Percentiles rank a stretch among this genome's conserved stretches.
These are phyloP conservation scores for Cheilosia variabilis DNA, from an alignment of 2,888 invertebrate species.

Conservation along the genomic window DNA sequence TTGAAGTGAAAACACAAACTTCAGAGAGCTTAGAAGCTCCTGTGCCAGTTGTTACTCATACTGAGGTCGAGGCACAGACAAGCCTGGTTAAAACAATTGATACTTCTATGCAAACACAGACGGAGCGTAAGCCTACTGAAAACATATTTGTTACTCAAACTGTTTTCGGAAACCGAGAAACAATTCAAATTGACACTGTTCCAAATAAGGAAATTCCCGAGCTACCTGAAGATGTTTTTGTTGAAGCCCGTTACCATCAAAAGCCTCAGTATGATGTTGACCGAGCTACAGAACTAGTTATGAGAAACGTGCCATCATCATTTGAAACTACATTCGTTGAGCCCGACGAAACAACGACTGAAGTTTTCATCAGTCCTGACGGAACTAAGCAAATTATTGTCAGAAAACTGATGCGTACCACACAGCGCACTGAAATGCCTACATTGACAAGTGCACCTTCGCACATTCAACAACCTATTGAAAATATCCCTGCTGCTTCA, in stretches of 20 bases:
- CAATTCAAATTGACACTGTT: constrained; percentile 89
- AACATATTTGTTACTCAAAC: constrained; percentile 88
- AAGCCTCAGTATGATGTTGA: constrained; percentile 84
- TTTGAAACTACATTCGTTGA: constrained; percentile 93
- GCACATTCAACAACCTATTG: constrained; percentile 83
- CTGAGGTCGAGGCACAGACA: constrained; percentile 87
- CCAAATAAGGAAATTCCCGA: constrained; percentile 85
- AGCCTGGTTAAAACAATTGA: constrained; percentile 83
- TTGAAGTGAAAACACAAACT: constrained; percentile 88
- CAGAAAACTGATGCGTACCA: constrained; percentile 88
- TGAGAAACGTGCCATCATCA: constrained; percentile 89
- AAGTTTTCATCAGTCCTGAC: constrained; percentile 91
- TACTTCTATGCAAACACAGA: constrained; percentile 81
- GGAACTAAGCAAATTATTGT: constrained; percentile 92
- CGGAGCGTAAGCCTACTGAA: constrained; percentile 85
- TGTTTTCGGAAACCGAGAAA: constrained; percentile 87
- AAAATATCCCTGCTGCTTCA: constrained; percentile 73
- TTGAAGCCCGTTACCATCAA: constrained; percentile 89
- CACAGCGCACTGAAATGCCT: constrained; percentile 5
- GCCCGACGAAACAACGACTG: constrained; percentile 92
- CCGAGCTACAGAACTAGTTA: constrained; percentile 88
- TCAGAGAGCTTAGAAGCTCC: constrained; percentile 85
- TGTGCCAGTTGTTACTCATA: constrained; percentile 83
- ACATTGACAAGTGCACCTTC: constrained; percentile 79
- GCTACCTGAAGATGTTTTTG: constrained; percentile 86